phyloP scores from a whole-genome alignment of 2,888 invertebrate genomes.

The Agrochola lota region DNA sequence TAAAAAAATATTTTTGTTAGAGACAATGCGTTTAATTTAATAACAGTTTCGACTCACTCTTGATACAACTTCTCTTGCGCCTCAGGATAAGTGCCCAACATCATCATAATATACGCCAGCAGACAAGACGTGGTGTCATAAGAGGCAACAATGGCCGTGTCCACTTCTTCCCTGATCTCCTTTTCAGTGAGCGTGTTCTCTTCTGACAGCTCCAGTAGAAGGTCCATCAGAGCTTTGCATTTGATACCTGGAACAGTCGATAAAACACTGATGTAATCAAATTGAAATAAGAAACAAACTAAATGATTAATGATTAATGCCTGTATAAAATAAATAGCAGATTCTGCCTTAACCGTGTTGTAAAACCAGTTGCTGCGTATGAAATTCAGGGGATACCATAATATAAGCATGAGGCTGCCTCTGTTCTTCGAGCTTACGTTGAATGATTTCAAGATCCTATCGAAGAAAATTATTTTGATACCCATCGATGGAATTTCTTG shows the following conservation, averaged over 20 bases:
- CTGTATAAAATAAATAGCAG: not conserved
- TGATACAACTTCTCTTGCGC: conserved; percentile 61
- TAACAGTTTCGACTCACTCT: conserved; percentile 56
- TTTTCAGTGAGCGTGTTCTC: conserved; percentile 80
- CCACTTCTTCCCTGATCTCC: conserved; percentile 87
- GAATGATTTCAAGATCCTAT: not conserved
- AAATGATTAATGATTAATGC: not conserved
- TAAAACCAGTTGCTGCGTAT: not conserved
- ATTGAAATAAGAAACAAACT: not conserved
- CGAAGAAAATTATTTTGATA: not conserved
- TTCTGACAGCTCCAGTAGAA: conserved; percentile 82
- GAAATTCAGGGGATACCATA: not conserved
- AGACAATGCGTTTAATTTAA: not conserved
- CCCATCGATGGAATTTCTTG: not conserved
- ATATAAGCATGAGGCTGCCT: too few relatives aligned
- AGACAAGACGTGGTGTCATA: conserved; percentile 63
- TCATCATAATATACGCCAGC: conserved; percentile 57
- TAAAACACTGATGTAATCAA: not conserved
- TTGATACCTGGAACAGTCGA: conserved; percentile 58
- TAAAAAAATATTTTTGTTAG: not conserved
- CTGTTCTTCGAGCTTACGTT: too few relatives aligned
- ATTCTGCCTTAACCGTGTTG: not conserved
- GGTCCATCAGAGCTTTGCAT: conserved; percentile 85
- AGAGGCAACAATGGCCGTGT: conserved; percentile 82
- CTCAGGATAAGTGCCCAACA: conserved; percentile 61